phyloP scores from a whole-genome alignment of 2,113 vertebrate genomes.

The Rhodinocichla rosea region DNA sequence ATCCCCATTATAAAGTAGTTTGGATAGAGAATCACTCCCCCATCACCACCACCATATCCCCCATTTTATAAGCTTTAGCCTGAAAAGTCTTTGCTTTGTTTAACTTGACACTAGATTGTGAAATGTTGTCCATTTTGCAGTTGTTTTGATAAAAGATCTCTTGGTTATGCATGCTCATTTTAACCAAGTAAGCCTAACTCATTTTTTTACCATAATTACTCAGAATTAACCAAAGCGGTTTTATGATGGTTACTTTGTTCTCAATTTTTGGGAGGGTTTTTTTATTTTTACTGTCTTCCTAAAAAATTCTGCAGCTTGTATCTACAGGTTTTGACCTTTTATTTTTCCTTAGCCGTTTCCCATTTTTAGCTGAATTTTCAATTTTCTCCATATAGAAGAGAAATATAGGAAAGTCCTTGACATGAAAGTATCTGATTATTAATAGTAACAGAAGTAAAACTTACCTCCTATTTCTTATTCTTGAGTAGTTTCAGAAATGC shows the following conservation, averaged over 20 bases:
- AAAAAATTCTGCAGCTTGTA: background rate
- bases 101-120: background rate
- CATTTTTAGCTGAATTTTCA: background rate
- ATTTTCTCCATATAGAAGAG: background rate
- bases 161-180: background rate
- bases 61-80: background rate
- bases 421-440: background rate
- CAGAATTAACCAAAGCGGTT: background rate
- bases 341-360: background rate
- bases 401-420: background rate
- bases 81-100: background rate
- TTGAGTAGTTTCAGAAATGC: background rate
- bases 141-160: background rate
- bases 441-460: background rate
- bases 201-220: background rate
- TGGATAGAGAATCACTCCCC: background rate
- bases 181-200: background rate
- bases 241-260: background rate
- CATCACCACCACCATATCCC: fast-evolving
- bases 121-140: background rate
- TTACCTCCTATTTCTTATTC: background rate
- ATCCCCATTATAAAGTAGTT: background rate
- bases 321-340: fast-evolving
- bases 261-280: background rate
- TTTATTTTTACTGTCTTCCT: background rate